Percentiles rank a stretch among this genome's conserved stretches.
Conservation (phyloP, 2,113 vertebrate species). For the Dolichallabes microphthalmus region DNA sequence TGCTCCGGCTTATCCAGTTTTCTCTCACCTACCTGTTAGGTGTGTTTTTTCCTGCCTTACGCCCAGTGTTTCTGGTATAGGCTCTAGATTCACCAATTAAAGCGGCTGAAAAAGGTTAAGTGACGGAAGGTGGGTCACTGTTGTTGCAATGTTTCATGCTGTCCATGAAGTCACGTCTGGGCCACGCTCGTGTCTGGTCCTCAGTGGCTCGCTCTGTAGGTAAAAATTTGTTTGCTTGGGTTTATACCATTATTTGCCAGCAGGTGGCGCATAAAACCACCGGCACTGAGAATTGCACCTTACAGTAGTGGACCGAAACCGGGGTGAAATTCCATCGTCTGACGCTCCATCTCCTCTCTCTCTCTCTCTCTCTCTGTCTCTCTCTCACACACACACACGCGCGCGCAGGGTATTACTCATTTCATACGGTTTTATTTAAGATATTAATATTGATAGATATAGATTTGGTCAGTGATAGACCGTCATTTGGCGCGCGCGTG, state of each 20-base stretch:
- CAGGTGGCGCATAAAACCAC: background rate
- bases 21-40: background rate
- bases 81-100: background rate
- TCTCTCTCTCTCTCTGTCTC: background rate
- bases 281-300: slow-evolving; percentile 6
- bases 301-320: background rate
- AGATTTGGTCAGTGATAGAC: background rate
- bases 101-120: background rate
- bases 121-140: background rate
- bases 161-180: background rate
- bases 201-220: background rate
- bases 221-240: background rate
- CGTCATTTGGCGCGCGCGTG: background rate
- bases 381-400: background rate
- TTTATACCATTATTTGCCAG: background rate
- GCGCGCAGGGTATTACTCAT: background rate
- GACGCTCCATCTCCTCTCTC: background rate
- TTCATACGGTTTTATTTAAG: background rate
- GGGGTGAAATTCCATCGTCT: slow-evolving; percentile 15
- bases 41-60: background rate
- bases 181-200: background rate
- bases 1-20: background rate
- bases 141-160: background rate
- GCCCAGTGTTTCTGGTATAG: background rate
- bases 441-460: background rate